Conservation (phyloP, 2,888 invertebrate species). For the Pherbina coryleti region DNA sequence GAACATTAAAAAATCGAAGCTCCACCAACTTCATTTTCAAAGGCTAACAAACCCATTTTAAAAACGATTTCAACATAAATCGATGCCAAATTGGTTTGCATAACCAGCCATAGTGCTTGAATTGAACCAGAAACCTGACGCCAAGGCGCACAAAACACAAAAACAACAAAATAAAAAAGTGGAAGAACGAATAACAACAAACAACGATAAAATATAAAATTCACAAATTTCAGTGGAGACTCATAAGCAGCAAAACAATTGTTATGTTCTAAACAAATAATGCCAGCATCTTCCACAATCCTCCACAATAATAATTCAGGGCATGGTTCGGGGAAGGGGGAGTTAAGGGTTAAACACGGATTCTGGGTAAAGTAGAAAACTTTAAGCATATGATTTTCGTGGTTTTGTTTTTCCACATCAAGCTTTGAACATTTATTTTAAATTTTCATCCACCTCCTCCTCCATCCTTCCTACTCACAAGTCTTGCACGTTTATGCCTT, state of each 20-base stretch:
- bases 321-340: not conserved
- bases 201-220: not conserved
- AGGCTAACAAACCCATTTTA: not conserved
- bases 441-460: not conserved
- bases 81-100: slow-evolving; percentile 22
- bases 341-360: not conserved
- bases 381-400: slow-evolving; percentile 5
- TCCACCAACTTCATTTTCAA: not conserved
- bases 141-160: not conserved
- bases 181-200: not conserved
- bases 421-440: not conserved
- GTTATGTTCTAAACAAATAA: not conserved
- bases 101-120: not conserved
- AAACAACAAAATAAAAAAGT: not conserved
- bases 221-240: not conserved
- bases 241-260: slow-evolving; percentile 1
- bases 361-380: not conserved
- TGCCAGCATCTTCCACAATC: not conserved
- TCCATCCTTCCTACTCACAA: slow-evolving; percentile 54
- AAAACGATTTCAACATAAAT: not conserved
- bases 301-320: not conserved
- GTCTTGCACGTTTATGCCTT: slow-evolving; percentile 44
- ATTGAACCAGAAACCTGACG: not conserved
- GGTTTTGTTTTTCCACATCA: not conserved
- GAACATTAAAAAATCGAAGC: not conserved